Conservation (phyloP, 2,888 invertebrate species). For the Sarcophaga carnaria region DNA sequence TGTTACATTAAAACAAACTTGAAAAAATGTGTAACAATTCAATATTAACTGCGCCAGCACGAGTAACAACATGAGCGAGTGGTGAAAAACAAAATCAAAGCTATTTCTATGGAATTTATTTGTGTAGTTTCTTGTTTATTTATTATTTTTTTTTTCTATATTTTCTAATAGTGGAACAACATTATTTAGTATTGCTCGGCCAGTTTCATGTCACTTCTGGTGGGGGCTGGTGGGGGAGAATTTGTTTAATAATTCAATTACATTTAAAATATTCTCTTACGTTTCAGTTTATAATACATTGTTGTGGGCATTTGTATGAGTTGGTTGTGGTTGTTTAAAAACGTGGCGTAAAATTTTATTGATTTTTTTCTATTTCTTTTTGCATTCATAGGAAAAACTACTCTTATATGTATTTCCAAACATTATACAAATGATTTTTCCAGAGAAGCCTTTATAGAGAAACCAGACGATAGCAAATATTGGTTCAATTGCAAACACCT, state of each 20-base stretch:
- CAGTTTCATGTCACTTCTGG: neutral
- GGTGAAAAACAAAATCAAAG: neutral
- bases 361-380: constrained; percentile 35
- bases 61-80: neutral
- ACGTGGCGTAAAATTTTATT: constrained; percentile 44
- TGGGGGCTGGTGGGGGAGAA: constrained; percentile 30
- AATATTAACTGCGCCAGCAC: neutral
- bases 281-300: neutral
- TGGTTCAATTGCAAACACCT: too few relatives aligned
- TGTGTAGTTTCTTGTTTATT: neutral
- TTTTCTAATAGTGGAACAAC: too few relatives aligned
- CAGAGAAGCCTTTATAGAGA: too few relatives aligned
- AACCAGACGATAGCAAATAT: too few relatives aligned
- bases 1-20: neutral
- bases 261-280: neutral
- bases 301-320: neutral
- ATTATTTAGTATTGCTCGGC: too few relatives aligned
- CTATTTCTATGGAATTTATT: constrained; percentile 33
- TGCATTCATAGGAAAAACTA: neutral
- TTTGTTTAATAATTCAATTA: neutral
- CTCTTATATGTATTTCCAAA: too few relatives aligned
- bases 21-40: constrained; percentile 4
- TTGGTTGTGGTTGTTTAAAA: constrained; percentile 13
- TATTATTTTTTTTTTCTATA: neutral
- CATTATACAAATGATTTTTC: neutral